Conservation (phyloP, 30 jellyfish, hydroid and myxozoan species). For the Morbakka virulenta region DNA sequence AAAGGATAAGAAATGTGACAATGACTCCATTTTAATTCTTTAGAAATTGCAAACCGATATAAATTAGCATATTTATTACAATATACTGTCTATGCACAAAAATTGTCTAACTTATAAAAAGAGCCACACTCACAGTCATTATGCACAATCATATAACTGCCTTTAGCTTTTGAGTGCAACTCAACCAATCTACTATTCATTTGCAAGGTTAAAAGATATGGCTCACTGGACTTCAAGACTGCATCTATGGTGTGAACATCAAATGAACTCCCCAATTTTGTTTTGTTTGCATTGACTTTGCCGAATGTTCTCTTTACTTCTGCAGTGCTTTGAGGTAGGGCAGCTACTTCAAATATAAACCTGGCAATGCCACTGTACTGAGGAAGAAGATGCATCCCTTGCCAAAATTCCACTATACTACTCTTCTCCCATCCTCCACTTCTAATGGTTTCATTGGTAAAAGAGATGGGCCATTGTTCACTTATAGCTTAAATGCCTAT, state of each 20-base stretch:
- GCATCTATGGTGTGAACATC: conserved; percentile 42
- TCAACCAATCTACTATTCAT: background rate
- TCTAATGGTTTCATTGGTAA: too few relatives aligned
- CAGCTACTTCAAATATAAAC: conserved; percentile 41
- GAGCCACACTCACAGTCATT: too few relatives aligned
- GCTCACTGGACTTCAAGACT: conserved; percentile 40
- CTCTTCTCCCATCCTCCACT: conserved; percentile 46
- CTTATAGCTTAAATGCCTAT: too few relatives aligned
- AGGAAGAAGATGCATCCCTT: background rate
- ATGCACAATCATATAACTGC: background rate
- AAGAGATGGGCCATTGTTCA: too few relatives aligned
- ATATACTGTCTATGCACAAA: too few relatives aligned
- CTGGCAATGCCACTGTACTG: conserved; percentile 25
- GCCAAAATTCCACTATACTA: conserved; percentile 27
- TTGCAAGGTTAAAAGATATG: conserved; percentile 1
- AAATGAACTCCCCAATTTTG: conserved; percentile 20
- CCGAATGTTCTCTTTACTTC: conserved; percentile 43
- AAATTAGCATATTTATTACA: background rate
- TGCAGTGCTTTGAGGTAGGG: conserved; percentile 64
- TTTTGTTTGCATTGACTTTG: conserved; percentile 28
- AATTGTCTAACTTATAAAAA: too few relatives aligned
- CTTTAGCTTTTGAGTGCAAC: background rate
- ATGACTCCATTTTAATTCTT: background rate
- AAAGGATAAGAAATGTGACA: too few relatives aligned
- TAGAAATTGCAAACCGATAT: background rate